These are phyloP conservation scores for Sminthurides bifidus DNA, from an alignment of 1,140 invertebrate genomes.

Conservation along the genomic window DNA sequence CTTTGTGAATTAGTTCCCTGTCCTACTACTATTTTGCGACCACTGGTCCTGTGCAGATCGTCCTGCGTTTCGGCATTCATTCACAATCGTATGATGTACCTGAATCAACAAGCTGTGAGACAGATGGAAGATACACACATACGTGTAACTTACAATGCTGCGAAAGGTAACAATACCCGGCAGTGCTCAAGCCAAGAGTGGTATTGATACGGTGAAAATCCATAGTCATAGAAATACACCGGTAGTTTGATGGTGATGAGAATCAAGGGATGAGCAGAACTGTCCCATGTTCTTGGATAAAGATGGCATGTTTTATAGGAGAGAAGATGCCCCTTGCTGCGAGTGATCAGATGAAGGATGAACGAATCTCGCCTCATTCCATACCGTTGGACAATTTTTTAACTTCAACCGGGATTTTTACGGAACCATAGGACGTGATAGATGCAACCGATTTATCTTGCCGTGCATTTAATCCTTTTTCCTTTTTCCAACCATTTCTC, in stretches of 20 bases:
- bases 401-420: constrained; percentile 18
- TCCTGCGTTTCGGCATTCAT: too few species aligned
- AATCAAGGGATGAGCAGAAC: constrained; percentile 5
- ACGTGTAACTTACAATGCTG: too few species aligned
- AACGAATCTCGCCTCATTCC: constrained; percentile 16
- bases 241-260: constrained; percentile 4
- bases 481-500: constrained; percentile 29
- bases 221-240: neutral
- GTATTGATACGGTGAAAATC: too few species aligned
- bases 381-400: constrained; percentile 19
- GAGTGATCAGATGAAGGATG: constrained; percentile 22
- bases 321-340: constrained; percentile 13
- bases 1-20: too few species aligned
- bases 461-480: constrained; percentile 31
- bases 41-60: too few species aligned
- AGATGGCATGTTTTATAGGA: too few species aligned
- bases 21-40: too few species aligned
- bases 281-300: too few species aligned
- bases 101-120: too few species aligned
- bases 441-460: constrained; percentile 29
- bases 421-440: constrained; percentile 24
- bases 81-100: too few species aligned
- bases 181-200: too few species aligned
- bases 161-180: too few species aligned
- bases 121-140: neutral